These are phyloP conservation scores for Setipinna tenuifilis DNA, from an alignment of 2,797 vertebrate genomes.

Conservation along the genomic window DNA sequence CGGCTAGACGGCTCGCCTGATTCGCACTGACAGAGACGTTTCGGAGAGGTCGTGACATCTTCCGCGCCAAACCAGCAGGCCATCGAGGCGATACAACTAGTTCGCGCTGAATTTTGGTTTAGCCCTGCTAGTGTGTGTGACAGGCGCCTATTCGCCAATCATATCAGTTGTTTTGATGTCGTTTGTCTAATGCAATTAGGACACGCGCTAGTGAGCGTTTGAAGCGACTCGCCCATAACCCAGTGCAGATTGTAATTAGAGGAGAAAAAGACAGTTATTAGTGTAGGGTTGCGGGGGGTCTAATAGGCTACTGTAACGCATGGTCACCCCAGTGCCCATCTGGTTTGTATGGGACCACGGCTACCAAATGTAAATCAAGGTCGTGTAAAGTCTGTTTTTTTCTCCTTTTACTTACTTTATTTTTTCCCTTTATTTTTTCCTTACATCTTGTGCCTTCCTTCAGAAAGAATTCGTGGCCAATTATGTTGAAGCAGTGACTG, in stretches of 20 bases:
- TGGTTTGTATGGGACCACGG: slow-evolving; percentile 76
- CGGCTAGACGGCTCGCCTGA: background rate
- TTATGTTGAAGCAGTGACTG: background rate
- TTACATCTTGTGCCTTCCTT: background rate
- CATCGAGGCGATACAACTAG: background rate
- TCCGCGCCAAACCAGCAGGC: slow-evolving; percentile 4
- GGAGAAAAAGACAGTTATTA: slow-evolving; percentile 59
- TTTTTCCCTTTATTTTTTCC: background rate
- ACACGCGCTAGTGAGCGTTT: background rate
- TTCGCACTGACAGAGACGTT: slow-evolving; percentile 14
- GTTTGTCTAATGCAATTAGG: slow-evolving; percentile 18
- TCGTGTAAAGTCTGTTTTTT: background rate
- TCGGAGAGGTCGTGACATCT: slow-evolving; percentile 16
- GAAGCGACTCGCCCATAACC: background rate
- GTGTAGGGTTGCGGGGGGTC: slow-evolving; percentile 64
- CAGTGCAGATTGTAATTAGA: slow-evolving; percentile 56
- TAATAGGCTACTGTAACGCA: slow-evolving; percentile 66
- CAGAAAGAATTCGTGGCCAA: background rate
- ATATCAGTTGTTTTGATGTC: slow-evolving; percentile 15
- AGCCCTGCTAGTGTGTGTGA: slow-evolving; percentile 6
- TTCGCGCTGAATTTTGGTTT: slow-evolving; percentile 3
- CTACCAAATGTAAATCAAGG: slow-evolving; percentile 63
- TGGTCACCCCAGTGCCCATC: slow-evolving; percentile 78
- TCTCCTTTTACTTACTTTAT: background rate
- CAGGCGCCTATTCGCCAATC: slow-evolving; percentile 5